phyloP scores from a whole-genome alignment of 2,797 vertebrate genomes.

The Lepilemur ruficaudatus region DNA sequence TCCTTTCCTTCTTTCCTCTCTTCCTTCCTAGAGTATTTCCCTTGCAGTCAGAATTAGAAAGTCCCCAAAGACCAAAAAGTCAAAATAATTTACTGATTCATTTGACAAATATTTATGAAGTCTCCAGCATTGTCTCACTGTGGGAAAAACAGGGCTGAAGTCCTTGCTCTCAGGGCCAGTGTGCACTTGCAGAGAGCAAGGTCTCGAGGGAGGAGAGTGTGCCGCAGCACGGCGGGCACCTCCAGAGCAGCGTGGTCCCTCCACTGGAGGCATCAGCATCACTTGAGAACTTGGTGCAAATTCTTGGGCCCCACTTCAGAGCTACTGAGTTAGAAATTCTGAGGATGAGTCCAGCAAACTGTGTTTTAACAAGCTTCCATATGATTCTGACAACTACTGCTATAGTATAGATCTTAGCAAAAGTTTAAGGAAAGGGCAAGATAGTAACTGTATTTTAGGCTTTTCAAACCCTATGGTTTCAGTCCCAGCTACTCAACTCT shows the following conservation, averaged over 20 bases:
- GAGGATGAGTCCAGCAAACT: neutral
- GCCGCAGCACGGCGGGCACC: accelerated
- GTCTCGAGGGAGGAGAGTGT: no score
- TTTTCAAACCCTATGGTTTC: neutral
- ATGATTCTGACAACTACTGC: neutral
- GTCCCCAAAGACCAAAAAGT: neutral
- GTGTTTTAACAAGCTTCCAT: neutral
- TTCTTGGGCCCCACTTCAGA: neutral
- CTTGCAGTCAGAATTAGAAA: neutral
- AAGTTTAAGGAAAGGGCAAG: neutral
- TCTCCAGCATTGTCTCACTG: neutral
- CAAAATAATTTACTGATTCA: neutral
- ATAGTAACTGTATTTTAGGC: neutral
- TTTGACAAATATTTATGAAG: neutral
- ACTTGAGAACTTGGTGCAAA: neutral
- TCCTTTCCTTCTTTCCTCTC: neutral
- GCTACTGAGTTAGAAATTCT: neutral
- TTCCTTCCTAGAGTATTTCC: neutral
- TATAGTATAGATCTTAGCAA: neutral
- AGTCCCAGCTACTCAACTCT: neutral
- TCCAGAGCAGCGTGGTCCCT: neutral
- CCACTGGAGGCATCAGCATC: neutral
- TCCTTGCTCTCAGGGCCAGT: neutral
- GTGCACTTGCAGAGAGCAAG: neutral
- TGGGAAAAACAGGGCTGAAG: neutral